A percentile compares a stretch with the other conserved stretches of the same genome.
Conservation (phyloP, 1,140 invertebrate genomes). For the Scaptomyza pallida region DNA sequence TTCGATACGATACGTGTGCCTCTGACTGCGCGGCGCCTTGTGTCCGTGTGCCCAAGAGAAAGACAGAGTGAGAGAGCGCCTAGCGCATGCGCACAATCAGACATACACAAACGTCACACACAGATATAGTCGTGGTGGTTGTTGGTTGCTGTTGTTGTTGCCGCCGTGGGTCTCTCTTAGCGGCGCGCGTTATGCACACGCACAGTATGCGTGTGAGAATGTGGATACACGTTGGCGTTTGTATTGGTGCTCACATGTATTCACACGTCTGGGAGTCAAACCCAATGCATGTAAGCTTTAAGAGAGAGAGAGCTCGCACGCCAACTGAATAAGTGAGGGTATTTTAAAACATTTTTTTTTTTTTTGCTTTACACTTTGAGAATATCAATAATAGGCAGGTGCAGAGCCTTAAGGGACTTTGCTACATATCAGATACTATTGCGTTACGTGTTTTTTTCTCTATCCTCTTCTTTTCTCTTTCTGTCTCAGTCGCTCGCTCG, state of each 20-base stretch:
- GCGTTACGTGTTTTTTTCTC: background rate
- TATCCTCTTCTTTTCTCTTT: constrained; percentile 9
- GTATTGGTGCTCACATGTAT: constrained; percentile 13
- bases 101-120: background rate
- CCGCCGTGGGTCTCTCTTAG: constrained; percentile 41
- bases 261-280: constrained; percentile 24
- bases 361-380: constrained; percentile 8
- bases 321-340: constrained; percentile 5
- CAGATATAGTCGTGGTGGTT: constrained; percentile 1
- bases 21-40: constrained; percentile 33
- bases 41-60: constrained; percentile 35
- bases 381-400: constrained; percentile 54
- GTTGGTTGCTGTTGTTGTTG: constrained; percentile 14
- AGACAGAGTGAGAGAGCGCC: background rate
- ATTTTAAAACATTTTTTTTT: constrained; percentile 14
- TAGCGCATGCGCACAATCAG: constrained; percentile 35
- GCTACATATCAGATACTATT: constrained; percentile 15
- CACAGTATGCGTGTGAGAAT: constrained; percentile 62
- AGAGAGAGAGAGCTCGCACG: constrained; percentile 31
- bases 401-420: constrained; percentile 23
- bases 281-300: constrained; percentile 8
- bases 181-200: constrained; percentile 74
- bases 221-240: constrained; percentile 18
- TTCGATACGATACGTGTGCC: constrained; percentile 42
- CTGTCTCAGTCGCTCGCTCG: constrained; percentile 24